phyloP scores from a whole-genome alignment of 2,113 vertebrate species.

The Periophthalmus modestus region DNA sequence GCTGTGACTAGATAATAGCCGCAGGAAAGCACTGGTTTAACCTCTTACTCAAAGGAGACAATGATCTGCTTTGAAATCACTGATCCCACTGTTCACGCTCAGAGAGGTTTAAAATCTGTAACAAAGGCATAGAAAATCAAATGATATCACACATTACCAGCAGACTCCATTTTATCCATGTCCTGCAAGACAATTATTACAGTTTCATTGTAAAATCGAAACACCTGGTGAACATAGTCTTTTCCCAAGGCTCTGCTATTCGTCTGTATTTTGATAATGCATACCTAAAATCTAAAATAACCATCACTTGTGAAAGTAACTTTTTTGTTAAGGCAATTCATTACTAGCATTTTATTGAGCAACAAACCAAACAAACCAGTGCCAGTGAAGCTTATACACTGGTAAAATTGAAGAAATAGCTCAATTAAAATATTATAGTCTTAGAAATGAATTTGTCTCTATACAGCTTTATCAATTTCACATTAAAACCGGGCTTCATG shows the following conservation, averaged over 20 bases:
- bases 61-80: conserved; percentile 45
- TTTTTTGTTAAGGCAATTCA: neutral
- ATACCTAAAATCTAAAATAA: too few relatives aligned
- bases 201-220: neutral
- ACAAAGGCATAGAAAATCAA: conserved; percentile 31
- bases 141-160: conserved; percentile 43
- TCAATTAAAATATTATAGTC: conserved; percentile 26
- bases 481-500: conserved; percentile 51
- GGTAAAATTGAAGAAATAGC: conserved; percentile 6
- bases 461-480: conserved; percentile 69
- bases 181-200: neutral
- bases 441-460: conserved; percentile 66
- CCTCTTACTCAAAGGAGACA: conserved; percentile 58
- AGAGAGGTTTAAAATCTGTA: conserved; percentile 17
- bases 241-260: neutral
- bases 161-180: neutral
- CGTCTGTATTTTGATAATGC: too few relatives aligned
- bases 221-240: neutral
- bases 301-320: too few relatives aligned
- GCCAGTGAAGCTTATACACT: conserved; percentile 15
- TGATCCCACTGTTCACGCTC: conserved; percentile 20
- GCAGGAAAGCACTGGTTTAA: conserved; percentile 53
- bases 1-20: conserved; percentile 52
- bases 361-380: too few relatives aligned
- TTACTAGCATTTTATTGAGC: too few relatives aligned